Evolutionary conservation across 2,888 invertebrate species (phyloP).

Genomic region (Orthosia cruda): DNA sequence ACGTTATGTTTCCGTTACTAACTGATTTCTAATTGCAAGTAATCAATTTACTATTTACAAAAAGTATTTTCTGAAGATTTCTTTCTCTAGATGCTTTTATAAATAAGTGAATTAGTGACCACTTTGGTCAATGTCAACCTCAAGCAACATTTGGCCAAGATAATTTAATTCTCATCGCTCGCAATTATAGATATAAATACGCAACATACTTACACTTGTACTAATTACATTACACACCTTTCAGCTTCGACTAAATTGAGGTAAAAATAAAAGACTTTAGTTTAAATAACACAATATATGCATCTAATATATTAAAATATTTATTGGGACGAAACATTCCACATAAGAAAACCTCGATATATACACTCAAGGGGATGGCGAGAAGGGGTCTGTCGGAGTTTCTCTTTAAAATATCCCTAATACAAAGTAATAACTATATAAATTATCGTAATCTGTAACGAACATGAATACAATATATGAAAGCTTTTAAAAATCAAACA

Average conservation of each 20-base stretch:
- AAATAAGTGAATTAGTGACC: neutral
- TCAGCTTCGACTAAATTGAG: slow-evolving; percentile 28
- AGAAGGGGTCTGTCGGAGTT: slow-evolving; percentile 26
- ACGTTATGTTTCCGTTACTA: neutral
- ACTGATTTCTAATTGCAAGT: neutral
- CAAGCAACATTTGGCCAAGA: slow-evolving; percentile 9
- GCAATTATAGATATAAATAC: neutral
- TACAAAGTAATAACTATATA: slow-evolving; percentile 34
- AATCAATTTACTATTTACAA: neutral
- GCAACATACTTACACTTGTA: neutral
- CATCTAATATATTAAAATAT: slow-evolving; percentile 67
- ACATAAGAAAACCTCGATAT: slow-evolving; percentile 54
- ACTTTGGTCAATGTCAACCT: neutral
- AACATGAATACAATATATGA: slow-evolving; percentile 50
- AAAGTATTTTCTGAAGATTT: neutral
- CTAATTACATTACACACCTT: slow-evolving; percentile 19
- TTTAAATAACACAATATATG: slow-evolving; percentile 40
- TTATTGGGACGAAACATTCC: slow-evolving; percentile 72
- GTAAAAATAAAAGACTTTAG: slow-evolving; percentile 1
- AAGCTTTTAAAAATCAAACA: slow-evolving; percentile 50
- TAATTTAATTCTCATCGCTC: slow-evolving; percentile 26
- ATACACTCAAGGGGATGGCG: slow-evolving; percentile 17
- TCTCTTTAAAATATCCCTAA: slow-evolving; percentile 30
- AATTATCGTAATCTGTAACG: slow-evolving; percentile 39
- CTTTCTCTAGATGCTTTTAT: neutral